Conservation (phyloP, 2,888 invertebrate species). For the Drepana falcataria region DNA sequence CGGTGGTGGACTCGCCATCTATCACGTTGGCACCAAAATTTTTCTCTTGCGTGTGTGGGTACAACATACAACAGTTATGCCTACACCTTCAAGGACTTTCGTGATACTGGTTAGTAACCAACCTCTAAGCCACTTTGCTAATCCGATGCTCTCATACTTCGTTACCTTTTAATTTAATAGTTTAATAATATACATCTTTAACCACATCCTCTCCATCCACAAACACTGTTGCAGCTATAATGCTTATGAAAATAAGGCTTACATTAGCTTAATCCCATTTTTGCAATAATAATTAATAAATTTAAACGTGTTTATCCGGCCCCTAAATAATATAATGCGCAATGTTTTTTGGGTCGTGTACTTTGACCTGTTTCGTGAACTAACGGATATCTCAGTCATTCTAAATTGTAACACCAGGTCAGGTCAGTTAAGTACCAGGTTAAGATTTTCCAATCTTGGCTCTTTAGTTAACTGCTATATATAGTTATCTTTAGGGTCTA, state of each 20-base stretch:
- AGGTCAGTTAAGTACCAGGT: too few relatives aligned
- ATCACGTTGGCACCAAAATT: too few relatives aligned
- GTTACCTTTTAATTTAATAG: slow-evolving; percentile 32
- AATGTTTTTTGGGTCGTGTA: slow-evolving; percentile 23
- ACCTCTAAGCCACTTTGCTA: slow-evolving; percentile 17
- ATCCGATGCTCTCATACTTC: slow-evolving; percentile 16
- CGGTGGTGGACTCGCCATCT: too few relatives aligned
- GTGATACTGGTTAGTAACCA: too few relatives aligned
- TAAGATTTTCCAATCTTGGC: too few relatives aligned
- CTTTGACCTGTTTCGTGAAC: slow-evolving; percentile 21
- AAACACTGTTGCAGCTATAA: slow-evolving; percentile 2
- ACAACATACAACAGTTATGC: too few relatives aligned
- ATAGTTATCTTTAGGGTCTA: too few relatives aligned
- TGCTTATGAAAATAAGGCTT: slow-evolving; percentile 2
- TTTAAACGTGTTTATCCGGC: slow-evolving; percentile 18
- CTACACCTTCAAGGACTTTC: too few relatives aligned
- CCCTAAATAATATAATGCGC: slow-evolving; percentile 28
- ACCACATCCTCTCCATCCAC: slow-evolving; percentile 1
- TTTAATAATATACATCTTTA: slow-evolving; percentile 16
- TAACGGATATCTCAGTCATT: slow-evolving; percentile 2
- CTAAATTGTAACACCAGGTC: background rate
- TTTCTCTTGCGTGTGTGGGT: too few relatives aligned
- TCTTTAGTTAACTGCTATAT: too few relatives aligned
- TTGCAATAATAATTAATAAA: background rate
- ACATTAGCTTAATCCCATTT: slow-evolving; percentile 1